A percentile compares a stretch with the other conserved stretches of the same genome.
Conservation (phyloP, 2,888 invertebrate species). For the Marronus borbonicus region DNA sequence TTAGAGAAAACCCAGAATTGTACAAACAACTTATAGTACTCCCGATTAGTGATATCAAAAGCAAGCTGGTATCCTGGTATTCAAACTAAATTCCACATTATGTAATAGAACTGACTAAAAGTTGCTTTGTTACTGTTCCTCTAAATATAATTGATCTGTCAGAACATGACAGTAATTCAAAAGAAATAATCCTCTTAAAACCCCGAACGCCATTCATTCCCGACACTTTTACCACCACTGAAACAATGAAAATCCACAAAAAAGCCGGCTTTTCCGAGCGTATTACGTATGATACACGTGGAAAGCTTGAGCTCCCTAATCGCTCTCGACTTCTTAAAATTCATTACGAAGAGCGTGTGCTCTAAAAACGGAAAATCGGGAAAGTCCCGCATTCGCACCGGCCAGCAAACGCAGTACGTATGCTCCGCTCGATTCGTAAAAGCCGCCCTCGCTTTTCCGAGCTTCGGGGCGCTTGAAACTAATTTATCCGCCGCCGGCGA, state of each 20-base stretch:
- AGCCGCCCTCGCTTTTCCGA: constrained; percentile 11
- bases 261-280: not conserved
- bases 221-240: not conserved
- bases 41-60: too few species aligned
- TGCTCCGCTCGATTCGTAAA: not conserved
- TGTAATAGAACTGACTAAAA: too few species aligned
- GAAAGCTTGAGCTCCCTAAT: not conserved
- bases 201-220: too few species aligned
- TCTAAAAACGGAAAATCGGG: not conserved
- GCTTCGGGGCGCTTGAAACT: constrained; percentile 20
- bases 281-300: constrained; percentile 7
- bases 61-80: too few species aligned
- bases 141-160: too few species aligned
- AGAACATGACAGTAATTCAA: too few species aligned
- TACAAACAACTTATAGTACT: too few species aligned
- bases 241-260: constrained; percentile 9
- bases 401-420: not conserved
- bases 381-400: not conserved
- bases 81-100: too few species aligned
- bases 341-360: constrained; percentile 11
- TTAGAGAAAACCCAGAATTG: too few species aligned
- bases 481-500: constrained; percentile 27
- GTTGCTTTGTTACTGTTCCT: too few species aligned
- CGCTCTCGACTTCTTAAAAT: constrained; percentile 19
- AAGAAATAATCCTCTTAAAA: too few species aligned